Evolutionary conservation across 2,888 invertebrate species (phyloP).

Genomic region (Orthosia incerta): DNA sequence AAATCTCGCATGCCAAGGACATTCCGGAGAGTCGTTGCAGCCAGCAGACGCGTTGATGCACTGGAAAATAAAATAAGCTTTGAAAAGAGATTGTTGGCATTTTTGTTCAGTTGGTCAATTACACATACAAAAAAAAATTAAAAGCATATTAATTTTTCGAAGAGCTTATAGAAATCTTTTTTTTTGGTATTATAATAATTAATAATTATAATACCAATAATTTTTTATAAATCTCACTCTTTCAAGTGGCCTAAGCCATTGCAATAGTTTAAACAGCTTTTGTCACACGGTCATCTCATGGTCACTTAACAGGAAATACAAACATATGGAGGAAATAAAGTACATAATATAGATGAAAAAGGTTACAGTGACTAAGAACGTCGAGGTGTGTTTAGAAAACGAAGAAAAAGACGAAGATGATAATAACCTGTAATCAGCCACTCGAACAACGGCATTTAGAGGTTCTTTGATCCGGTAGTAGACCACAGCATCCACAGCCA

Average conservation of each 20-base stretch:
- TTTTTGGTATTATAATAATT: no score
- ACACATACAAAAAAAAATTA: no score
- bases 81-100: not conserved
- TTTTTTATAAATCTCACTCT: not conserved
- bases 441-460: conserved; percentile 94
- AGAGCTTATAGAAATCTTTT: not conserved
- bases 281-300: not conserved
- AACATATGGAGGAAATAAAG: not conserved
- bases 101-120: not conserved
- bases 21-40: conserved; percentile 96
- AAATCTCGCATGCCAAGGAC: conserved; percentile 98
- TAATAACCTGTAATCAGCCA: conserved; percentile 93
- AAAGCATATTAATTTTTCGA: conserved; percentile 21
- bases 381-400: not conserved
- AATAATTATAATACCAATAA: no score
- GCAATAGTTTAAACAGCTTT: not conserved
- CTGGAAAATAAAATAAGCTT: conserved; percentile 81
- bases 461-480: conserved; percentile 96
- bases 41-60: conserved; percentile 95
- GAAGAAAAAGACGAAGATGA: not conserved
- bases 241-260: not conserved
- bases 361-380: no score
- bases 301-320: not conserved
- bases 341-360: not conserved
- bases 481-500: conserved; percentile 97